Conservation (phyloP, 2,888 invertebrate genomes). For the Plagiodera versicolora region DNA sequence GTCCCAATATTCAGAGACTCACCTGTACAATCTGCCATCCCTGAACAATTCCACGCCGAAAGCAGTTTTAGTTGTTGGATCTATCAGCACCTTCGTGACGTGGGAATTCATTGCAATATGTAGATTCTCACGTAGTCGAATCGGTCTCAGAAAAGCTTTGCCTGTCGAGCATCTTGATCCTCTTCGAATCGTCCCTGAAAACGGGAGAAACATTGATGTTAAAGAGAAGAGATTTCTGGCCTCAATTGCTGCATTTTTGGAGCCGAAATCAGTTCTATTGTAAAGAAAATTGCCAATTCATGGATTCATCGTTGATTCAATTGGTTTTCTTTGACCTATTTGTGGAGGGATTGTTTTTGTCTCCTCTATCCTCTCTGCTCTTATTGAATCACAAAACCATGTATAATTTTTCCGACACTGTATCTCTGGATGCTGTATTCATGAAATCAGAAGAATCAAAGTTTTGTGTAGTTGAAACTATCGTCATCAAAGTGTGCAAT, state of each 20-base stretch:
- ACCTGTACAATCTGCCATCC: conserved; percentile 66
- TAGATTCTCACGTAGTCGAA: conserved; percentile 76
- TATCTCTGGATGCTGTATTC: no score
- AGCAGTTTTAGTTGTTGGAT: conserved; percentile 73
- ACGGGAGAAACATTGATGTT: conserved; percentile 12
- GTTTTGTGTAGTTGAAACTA: no score
- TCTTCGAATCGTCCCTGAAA: conserved; percentile 66
- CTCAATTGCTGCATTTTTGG: background rate
- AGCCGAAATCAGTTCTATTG: no score
- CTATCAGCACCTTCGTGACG: conserved; percentile 74
- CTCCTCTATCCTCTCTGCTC: no score
- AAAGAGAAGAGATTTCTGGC: background rate
- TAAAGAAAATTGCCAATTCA: no score
- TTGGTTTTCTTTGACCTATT: no score
- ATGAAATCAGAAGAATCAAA: no score
- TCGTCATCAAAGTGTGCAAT: no score
- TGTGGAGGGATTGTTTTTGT: no score
- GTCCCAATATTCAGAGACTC: background rate
- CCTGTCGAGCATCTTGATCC: conserved; percentile 87
- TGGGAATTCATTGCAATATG: conserved; percentile 83
- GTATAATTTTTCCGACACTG: no score
- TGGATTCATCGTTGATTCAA: no score
- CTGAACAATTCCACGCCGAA: conserved; percentile 82
- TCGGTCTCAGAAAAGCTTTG: conserved; percentile 84
- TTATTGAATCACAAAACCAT: no score